A percentile compares a stretch with the other conserved stretches of the same genome.
These are phyloP conservation scores for Chaetodon trifascialis DNA, from an alignment of 2,113 vertebrate species.

Conservation along the genomic window DNA sequence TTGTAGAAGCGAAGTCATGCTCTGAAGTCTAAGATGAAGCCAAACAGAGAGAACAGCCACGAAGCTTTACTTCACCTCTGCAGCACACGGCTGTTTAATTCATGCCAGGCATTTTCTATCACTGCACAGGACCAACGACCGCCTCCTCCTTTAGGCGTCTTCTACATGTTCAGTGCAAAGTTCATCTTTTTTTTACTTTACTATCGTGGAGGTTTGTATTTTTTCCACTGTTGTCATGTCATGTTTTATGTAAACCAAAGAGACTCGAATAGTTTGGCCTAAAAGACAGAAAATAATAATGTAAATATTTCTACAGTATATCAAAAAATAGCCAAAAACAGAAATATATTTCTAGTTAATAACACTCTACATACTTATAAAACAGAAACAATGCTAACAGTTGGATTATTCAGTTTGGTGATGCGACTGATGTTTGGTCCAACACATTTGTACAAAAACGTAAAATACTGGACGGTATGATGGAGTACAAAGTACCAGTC, in stretches of 20 bases:
- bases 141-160: constrained; percentile 3
- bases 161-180: constrained; percentile 63
- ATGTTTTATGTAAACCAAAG: constrained; percentile 63
- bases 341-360: constrained; percentile 72
- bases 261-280: constrained; percentile 60
- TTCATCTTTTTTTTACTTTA: background rate
- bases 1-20: constrained; percentile 62
- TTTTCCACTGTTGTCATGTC: constrained; percentile 25
- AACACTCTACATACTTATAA: constrained; percentile 72
- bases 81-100: constrained; percentile 12
- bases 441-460: constrained; percentile 73
- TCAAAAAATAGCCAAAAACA: constrained; percentile 70
- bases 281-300: constrained; percentile 58
- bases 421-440: constrained; percentile 77
- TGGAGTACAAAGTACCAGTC: constrained; percentile 62
- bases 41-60: constrained; percentile 34
- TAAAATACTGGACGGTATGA: constrained; percentile 68
- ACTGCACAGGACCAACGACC: constrained; percentile 20
- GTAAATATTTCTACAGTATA: constrained; percentile 69
- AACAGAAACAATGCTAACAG: constrained; percentile 61
- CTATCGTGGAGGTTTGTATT: constrained; percentile 19
- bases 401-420: constrained; percentile 44
- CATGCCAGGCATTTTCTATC: constrained; percentile 60
- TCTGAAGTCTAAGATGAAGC: constrained; percentile 46
- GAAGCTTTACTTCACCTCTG: constrained; percentile 6